Evolutionary conservation across 2,888 invertebrate species (phyloP), one percentile per base, ranked within the genome.

Genomic region (Stegophylla sp.): DNA sequence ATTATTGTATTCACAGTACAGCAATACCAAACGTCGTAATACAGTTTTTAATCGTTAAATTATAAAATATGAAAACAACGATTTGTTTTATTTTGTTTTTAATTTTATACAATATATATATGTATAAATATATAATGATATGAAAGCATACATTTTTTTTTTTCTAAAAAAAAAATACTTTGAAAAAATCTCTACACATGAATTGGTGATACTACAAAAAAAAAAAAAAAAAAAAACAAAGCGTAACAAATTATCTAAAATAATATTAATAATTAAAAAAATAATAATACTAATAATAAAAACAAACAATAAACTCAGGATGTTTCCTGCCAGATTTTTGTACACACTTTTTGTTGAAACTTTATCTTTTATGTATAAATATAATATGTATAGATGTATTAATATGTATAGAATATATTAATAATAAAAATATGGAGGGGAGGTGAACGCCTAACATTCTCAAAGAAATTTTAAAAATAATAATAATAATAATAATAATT

Each of bases 231-330:
- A 69, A 66, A 77, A 41, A 67, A 56, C 67, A 77, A 77, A 59
- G 28, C 77, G 67, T 77, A 77, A 77, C 77, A 77, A 77, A 77
- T 77, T 77, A 67, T 77, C 77, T 77, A 77, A 77, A 61, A 74
- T 61, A 74, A 56, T 76, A 76, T 53, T 56, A 76, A 56, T 61
- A 61, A 45, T 48, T 48, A 15, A 48, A 69, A 26, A 20, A 73
- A 73, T 59, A 61, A 73, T 73, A 61, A 56, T 56, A 67, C 56
- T 72, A 56, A 53, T 71, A 20, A 53, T 23, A 20, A 56, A 74
- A 77, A 77, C 56, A 67, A 77, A 67, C 56, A 67, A 77, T 77
- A 53, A 53, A 53, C 48, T 34, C 66, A 76, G 64, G 53, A 53
- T 28, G 76, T 76, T 64, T 76, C 15, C 41, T 66, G 53, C 20